A percentile compares a stretch with the other conserved stretches of the same genome.
Evolutionary conservation across 2,888 invertebrate species (phyloP).

Genomic region (Platerodrilus igneus): DNA sequence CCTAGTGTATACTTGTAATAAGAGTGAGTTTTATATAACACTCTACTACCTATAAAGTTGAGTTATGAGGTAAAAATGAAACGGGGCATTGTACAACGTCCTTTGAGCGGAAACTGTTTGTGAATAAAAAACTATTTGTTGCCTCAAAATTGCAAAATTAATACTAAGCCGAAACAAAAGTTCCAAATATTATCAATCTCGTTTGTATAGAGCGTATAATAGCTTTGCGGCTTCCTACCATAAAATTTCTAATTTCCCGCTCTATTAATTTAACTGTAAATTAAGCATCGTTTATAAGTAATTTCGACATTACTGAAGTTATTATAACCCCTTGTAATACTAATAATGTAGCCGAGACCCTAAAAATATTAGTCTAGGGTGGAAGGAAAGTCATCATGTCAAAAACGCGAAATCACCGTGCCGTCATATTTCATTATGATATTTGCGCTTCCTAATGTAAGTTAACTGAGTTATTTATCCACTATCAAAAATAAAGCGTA

Average conservation of each 20-base stretch:
- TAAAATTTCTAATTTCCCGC: constrained; percentile 29
- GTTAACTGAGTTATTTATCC: no score
- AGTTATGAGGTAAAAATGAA: constrained; percentile 18
- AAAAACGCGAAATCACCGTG: constrained; percentile 20
- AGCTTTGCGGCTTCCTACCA: constrained; percentile 15
- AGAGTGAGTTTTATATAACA: constrained; percentile 6
- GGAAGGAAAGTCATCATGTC: constrained; percentile 1
- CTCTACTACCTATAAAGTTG: constrained; percentile 9
- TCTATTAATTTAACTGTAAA: constrained; percentile 27
- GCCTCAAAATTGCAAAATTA: constrained; percentile 5
- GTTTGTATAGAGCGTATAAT: no score
- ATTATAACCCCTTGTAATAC: constrained; percentile 23
- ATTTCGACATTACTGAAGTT: constrained; percentile 19
- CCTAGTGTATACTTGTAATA: constrained; percentile 8
- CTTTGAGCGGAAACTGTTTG: constrained; percentile 10
- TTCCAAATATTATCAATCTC: no score
- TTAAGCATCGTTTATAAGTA: constrained; percentile 24
- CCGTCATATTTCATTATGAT: constrained; percentile 18
- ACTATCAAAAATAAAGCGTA: no score
- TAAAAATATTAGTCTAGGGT: constrained; percentile 16
- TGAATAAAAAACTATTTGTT: constrained; percentile 10
- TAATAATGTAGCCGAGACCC: constrained; percentile 18
- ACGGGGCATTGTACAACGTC: constrained; percentile 14
- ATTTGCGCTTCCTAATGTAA: no score
- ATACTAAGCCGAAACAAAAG: no score